Base-by-base conservation (phyloP, 2,797 vertebrate species). In the Gymnocypris eckloni region DNA sequence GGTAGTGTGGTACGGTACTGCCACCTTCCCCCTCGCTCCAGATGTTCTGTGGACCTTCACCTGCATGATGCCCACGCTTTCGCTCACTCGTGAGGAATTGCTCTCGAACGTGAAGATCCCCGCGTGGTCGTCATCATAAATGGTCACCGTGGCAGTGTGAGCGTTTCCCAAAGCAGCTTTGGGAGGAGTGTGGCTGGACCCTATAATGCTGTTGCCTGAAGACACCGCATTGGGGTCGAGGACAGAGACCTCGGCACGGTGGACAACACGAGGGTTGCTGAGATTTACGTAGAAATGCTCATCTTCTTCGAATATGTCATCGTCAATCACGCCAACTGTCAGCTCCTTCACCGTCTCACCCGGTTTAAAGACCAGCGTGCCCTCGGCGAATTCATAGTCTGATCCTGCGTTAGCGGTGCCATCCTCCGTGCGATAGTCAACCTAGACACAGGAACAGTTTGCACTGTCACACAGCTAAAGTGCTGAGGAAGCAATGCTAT, bases 281-380 rank as follows among this genome's bases (percentile, higher is more conserved):
- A 97, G 94, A 87, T 96, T 94, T 50, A 97, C 96, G 3, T 96
- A 96, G 90, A 97, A 97, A 88, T 97, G 96, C 92, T 97, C 96
- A 13, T 97, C 96, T 89, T 97, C 96, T 84, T 97, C 96, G 4
- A 97, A 97, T 80, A 97, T 96, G 91, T 97, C 96, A 1, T 97
- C 96, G 4, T 97, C 96, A 1, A 97, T 97, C 6, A 97, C 96
- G 0, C 96, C 96, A 0, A 97, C 96, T 0, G 95, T 95, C 80
- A 97, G 91, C 89, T 97, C 96, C 90, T 96, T 97, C 0, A 95
- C 93, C 0, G 94, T 95, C 93, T 97, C 96, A 0, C 96, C 96
- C 0, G 96, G 94, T 88, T 97, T 96, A 90, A 97, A 97, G 81
- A 97, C 94, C 89, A 97, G 84, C 0, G 96, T 97, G 50, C 96